Conservation (phyloP, 1,140 invertebrate genomes). For the Aplysia californica region DNA sequence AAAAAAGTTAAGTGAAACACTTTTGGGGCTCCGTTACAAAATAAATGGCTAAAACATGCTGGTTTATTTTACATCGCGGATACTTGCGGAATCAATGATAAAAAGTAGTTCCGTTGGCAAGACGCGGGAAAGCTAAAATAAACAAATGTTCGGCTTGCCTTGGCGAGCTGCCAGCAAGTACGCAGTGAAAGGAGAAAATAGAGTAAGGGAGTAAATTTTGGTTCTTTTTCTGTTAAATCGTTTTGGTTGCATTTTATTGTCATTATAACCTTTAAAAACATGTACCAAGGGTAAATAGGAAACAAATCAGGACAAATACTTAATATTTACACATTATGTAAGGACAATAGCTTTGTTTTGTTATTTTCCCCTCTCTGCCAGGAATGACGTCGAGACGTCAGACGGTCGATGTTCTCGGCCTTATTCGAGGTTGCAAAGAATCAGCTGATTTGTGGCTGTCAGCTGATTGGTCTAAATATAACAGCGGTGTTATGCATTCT, state of each 20-base stretch:
- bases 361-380: not conserved
- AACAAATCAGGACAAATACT: no score
- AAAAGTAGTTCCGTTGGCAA: constrained; percentile 44
- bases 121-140: constrained; percentile 57
- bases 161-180: constrained; percentile 15
- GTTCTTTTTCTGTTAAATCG: no score
- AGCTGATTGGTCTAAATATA: constrained; percentile 13
- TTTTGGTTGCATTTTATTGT: no score
- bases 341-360: no score
- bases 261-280: no score
- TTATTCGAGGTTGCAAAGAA: not conserved
- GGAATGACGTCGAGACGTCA: not conserved
- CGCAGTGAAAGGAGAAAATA: not conserved
- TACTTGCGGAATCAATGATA: constrained; percentile 18
- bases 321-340: no score
- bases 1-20: no score
- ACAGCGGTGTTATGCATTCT: no score
- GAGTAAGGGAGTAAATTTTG: no score
- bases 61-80: constrained; percentile 43
- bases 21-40: not conserved
- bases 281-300: no score
- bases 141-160: constrained; percentile 32
- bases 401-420: not conserved
- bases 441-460: not conserved
- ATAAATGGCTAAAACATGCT: constrained; percentile 45